Evolutionary conservation across 2,113 vertebrate genomes (phyloP).

Genomic region (Podarcis cretensis): DNA sequence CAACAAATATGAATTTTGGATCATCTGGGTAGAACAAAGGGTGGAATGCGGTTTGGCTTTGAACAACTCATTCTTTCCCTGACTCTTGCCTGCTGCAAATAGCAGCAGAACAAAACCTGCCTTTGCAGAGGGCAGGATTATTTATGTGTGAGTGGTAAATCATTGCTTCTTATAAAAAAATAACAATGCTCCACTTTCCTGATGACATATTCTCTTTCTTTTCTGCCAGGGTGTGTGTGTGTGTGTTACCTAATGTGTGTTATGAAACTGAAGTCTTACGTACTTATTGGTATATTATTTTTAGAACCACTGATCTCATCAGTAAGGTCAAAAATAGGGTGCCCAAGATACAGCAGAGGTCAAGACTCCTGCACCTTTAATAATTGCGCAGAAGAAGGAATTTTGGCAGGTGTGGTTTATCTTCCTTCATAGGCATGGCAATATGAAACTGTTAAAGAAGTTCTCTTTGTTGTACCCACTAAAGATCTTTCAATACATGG

Average conservation of each 20-base stretch:
- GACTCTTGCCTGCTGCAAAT: conserved; percentile 41
- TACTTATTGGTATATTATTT: conserved; percentile 24
- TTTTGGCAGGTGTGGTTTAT: neutral
- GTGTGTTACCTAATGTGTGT: conserved; percentile 26
- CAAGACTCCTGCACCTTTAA: neutral
- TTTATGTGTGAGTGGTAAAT: conserved; percentile 50
- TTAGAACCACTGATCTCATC: conserved; percentile 35
- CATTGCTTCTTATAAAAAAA: conserved; percentile 34
- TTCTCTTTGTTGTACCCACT: neutral
- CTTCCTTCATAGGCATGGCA: neutral
- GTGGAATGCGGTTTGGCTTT: conserved; percentile 24
- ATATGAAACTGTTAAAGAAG: neutral
- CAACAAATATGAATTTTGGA: conserved; percentile 45
- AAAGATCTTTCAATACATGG: neutral
- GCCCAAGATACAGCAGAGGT: neutral
- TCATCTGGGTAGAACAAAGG: conserved; percentile 38
- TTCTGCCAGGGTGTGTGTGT: neutral
- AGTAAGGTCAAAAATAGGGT: neutral
- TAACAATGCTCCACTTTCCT: conserved; percentile 40
- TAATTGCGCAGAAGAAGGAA: neutral
- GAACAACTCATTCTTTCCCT: conserved; percentile 24
- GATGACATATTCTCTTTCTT: conserved; percentile 43
- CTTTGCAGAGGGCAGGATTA: conserved; percentile 32
- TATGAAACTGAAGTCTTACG: conserved; percentile 31
- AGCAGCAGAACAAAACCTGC: conserved; percentile 41